Evolutionary conservation across 2,113 vertebrate genomes (phyloP).

Genomic region (Mesembrinibis cayennensis): DNA sequence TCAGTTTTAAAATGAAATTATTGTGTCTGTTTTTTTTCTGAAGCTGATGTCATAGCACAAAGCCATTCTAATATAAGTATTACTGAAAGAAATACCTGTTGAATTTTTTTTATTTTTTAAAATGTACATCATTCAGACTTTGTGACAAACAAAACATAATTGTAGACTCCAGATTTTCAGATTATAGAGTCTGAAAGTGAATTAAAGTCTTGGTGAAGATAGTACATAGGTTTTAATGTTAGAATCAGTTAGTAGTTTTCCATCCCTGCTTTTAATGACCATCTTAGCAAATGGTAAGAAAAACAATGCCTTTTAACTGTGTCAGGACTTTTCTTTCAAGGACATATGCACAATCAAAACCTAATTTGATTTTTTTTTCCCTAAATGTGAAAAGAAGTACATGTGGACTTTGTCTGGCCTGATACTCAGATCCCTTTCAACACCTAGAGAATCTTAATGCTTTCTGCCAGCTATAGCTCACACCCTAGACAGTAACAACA

Average conservation of each 20-base stretch:
- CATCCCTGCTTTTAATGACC: neutral
- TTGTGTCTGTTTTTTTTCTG: neutral
- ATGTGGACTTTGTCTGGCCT: neutral
- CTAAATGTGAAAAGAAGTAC: neutral
- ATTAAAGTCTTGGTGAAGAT: neutral
- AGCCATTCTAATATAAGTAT: neutral
- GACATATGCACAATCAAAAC: accelerated
- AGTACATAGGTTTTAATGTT: neutral
- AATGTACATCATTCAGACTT: neutral
- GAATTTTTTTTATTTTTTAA: neutral
- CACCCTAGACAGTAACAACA: neutral
- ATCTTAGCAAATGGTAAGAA: neutral
- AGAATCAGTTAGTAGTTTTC: neutral
- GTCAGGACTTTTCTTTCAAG: neutral
- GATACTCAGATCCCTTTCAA: neutral
- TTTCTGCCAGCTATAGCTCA: neutral
- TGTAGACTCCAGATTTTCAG: neutral
- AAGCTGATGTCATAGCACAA: neutral
- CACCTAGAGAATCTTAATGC: neutral
- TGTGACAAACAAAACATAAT: neutral
- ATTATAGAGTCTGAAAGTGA: neutral
- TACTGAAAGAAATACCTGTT: neutral
- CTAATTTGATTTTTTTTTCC: neutral
- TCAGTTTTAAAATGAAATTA: slow-evolving; percentile 32
- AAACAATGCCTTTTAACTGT: neutral